Base-by-base conservation (phyloP, 2,797 vertebrate genomes). In the Gymnocypris eckloni region DNA sequence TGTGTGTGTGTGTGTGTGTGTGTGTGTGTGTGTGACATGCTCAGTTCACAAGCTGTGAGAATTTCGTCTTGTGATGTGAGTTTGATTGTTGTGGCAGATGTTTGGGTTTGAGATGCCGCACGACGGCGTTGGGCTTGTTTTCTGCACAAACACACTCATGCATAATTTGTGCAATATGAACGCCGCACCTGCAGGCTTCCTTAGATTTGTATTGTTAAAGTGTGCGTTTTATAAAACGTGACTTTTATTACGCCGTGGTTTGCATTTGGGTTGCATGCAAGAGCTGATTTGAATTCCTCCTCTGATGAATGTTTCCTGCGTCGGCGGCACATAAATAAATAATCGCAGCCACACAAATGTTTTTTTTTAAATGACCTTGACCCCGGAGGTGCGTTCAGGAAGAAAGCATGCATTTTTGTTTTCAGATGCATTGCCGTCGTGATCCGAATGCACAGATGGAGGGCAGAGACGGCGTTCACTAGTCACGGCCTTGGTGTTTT, bases 281-380 rank as follows among this genome's bases (percentile, higher is more conserved):
- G 6, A 81, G 48, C 80, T 41, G 67, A 56, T 70, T 71, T 70
- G 22, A 33, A 82, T 82, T 59, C 37, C 69, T 6, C 16, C 37
- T 72, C 67, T 72, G 50, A 59, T 59, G 39, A 82, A 72, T 59
- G 81, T 72, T 43, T 72, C 81, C 79, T 39, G 28, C 79, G 12
- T 16, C 25, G 4, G 8, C 33, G 5, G 50, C 33, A 39, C 70
- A 70, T 81, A 54, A 81, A 81, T 81, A 45, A 72, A 59, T 79
- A 61, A 61, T 72, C 33, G 13, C 12, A 56, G 5, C 3, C 54
- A 33, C 11, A 33, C 28, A 33, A 33, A 33, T 33, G 28, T 33
- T 33, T 33, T 33, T 33, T 33, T 33, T 33, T 33, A 33, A 66
- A 80, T 66, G 82, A 86, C 86, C 82, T 86, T 84, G 86, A 89